Evolutionary conservation across 2,113 vertebrate species (phyloP).

Genomic region (Hemibagrus wyckioides): DNA sequence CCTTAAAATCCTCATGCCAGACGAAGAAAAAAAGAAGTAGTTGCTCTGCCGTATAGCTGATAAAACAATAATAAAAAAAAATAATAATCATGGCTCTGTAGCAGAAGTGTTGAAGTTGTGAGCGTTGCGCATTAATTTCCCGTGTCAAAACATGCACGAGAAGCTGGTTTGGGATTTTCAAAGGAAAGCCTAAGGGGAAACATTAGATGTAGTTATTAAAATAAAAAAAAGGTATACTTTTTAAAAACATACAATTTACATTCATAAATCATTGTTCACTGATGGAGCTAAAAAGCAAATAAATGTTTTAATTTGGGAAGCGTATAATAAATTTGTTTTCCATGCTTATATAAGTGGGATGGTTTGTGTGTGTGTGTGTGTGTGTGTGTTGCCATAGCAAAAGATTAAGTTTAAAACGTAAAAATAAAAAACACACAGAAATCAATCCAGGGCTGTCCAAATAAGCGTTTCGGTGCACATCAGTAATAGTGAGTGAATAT

Average conservation of each 20-base stretch:
- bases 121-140: not conserved
- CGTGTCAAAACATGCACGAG: slow-evolving; percentile 38
- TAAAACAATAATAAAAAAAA: not conserved
- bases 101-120: not conserved
- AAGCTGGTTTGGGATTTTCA: not conserved
- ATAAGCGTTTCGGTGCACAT: not conserved
- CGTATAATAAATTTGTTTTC: not conserved
- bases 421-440: not conserved
- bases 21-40: not conserved
- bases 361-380: not conserved
- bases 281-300: not conserved
- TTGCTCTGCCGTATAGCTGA: not conserved
- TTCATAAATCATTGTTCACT: not conserved
- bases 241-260: not conserved
- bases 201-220: not conserved
- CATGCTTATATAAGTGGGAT: not conserved
- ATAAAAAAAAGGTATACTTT: slow-evolving; percentile 2
- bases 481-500: too few relatives aligned
- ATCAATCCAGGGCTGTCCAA: not conserved
- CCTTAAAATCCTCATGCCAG: not conserved
- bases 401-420: not conserved
- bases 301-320: not conserved
- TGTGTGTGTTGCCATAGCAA: not conserved
- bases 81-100: not conserved
- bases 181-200: slow-evolving; percentile 18